Evolutionary conservation across 2,888 invertebrate species (phyloP), one percentile per base, ranked within the genome.

Genomic region (Phania funesta): DNA sequence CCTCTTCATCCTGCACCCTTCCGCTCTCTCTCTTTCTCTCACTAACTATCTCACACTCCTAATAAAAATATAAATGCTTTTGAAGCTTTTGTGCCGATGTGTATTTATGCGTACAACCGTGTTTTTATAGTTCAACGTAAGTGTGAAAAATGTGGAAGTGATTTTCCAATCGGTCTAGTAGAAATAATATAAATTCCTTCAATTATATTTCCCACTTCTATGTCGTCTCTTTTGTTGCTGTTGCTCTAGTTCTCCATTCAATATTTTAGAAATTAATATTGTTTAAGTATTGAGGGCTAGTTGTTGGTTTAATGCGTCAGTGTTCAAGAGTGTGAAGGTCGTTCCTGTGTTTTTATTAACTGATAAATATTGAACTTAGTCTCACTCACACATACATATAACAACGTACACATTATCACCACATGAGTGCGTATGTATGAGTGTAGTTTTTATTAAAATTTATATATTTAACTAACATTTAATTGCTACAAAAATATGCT

Each of bases 161-260:
- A 84, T 84, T 84, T 84, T 84, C 84, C 84, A 84, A 84, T 84
- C 84, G 84, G 84, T 83, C 77, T 80, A 84, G 84, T 84, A 79
- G 67, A 84, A 84, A 79, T 80, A 83, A 84, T 83, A 70, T 35
- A 67, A 65, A 77, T 77, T 54, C 56, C 68, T 62, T 65, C 44
- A 54, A 73, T 48, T 50, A 73, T 32, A 50, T 60, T 38, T 70
- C 29, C 38, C 26, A 22, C 24, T 11, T n/a, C 48, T 68, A 56
- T 56, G 44, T 32, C 26, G n/a, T 5, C 54, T 26, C 1, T 35
- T 35, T 26, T 54, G 29, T 20, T 48, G 6, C 5, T 58, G n/a
- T 22, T 20, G 56, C 20, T 22, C 5, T 29, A 35, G 11, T 22
- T 13, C 8, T 24, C 22, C 46, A 24, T 38, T 38, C 18, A 24